Evolutionary conservation across 1,140 invertebrate genomes (phyloP).

Genomic region (Agrypnia vestita): DNA sequence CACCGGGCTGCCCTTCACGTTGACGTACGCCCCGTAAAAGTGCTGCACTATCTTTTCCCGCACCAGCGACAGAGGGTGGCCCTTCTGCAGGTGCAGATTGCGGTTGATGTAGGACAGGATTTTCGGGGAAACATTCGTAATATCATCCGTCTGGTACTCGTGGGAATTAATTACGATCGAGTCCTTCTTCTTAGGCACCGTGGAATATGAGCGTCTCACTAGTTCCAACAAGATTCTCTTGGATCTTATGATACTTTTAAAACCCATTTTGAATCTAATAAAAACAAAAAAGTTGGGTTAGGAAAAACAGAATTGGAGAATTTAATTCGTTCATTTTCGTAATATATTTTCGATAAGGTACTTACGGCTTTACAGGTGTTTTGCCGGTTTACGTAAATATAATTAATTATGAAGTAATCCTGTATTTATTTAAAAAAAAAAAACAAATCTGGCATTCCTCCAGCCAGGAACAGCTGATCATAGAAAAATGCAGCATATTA

Average conservation of each 20-base stretch:
- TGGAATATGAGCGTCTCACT: slow-evolving; percentile 31
- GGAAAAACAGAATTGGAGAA: background rate
- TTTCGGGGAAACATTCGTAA: slow-evolving; percentile 90
- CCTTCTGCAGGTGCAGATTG: slow-evolving; percentile 84
- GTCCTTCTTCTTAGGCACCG: slow-evolving; percentile 43
- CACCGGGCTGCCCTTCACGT: slow-evolving; percentile 84
- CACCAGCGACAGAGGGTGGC: slow-evolving; percentile 90
- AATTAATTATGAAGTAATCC: background rate
- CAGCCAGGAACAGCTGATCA: slow-evolving; percentile 7
- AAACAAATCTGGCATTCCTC: slow-evolving; percentile 11
- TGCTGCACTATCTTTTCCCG: slow-evolving; percentile 88
- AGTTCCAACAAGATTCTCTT: background rate
- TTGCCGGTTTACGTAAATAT: background rate
- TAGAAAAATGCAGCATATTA: too few relatives aligned
- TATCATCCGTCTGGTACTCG: slow-evolving; percentile 80
- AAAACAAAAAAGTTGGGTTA: slow-evolving; percentile 42
- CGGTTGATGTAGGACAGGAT: slow-evolving; percentile 84
- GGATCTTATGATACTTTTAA: background rate
- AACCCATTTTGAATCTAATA: slow-evolving; percentile 30
- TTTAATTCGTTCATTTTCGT: background rate
- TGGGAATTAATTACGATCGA: slow-evolving; percentile 69
- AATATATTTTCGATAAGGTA: background rate
- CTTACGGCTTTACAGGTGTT: background rate
- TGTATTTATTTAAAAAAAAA: slow-evolving; percentile 1
- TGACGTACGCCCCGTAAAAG: slow-evolving; percentile 86